A percentile compares a stretch with the other conserved stretches of the same genome.
Evolutionary conservation across 2,797 vertebrate species (phyloP).

Genomic region (Sebastes dallii): DNA sequence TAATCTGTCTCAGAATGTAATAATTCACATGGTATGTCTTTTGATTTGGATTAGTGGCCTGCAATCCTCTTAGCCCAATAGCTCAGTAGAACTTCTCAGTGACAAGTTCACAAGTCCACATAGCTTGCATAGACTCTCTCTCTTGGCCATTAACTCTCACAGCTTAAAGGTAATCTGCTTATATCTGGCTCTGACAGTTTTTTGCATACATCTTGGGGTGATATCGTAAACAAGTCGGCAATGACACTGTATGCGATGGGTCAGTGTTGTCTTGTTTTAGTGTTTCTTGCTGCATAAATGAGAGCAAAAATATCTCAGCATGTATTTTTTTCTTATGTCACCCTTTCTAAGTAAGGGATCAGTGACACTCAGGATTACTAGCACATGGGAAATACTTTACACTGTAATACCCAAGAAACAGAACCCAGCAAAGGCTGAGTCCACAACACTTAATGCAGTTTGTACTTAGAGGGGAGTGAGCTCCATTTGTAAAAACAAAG

Average conservation of each 20-base stretch:
- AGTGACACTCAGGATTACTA: constrained; percentile 69
- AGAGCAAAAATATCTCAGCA: constrained; percentile 11
- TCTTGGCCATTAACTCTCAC: constrained; percentile 75
- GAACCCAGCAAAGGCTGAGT: constrained; percentile 43
- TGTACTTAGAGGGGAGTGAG: constrained; percentile 43
- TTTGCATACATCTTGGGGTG: constrained; percentile 48
- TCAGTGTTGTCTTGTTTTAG: not conserved
- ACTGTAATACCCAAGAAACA: constrained; percentile 67
- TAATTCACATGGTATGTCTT: constrained; percentile 90
- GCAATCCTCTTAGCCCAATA: constrained; percentile 84
- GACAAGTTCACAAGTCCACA: constrained; percentile 80
- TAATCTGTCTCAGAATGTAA: constrained; percentile 89
- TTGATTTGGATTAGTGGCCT: constrained; percentile 86
- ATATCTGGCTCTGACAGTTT: constrained; percentile 66
- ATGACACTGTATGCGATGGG: not conserved
- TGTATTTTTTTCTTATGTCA: constrained; percentile 2
- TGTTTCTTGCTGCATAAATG: not conserved
- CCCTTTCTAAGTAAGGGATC: constrained; percentile 54
- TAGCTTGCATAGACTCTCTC: constrained; percentile 51
- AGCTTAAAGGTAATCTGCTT: constrained; percentile 73
- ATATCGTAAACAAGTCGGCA: constrained; percentile 61
- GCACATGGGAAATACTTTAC: constrained; percentile 67
- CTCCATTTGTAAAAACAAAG: constrained; percentile 71
- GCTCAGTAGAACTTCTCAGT: constrained; percentile 82
- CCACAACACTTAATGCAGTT: constrained; percentile 58